Evolutionary conservation across 1,140 invertebrate genomes (phyloP).

Genomic region (Lepidurus arcticus): DNA sequence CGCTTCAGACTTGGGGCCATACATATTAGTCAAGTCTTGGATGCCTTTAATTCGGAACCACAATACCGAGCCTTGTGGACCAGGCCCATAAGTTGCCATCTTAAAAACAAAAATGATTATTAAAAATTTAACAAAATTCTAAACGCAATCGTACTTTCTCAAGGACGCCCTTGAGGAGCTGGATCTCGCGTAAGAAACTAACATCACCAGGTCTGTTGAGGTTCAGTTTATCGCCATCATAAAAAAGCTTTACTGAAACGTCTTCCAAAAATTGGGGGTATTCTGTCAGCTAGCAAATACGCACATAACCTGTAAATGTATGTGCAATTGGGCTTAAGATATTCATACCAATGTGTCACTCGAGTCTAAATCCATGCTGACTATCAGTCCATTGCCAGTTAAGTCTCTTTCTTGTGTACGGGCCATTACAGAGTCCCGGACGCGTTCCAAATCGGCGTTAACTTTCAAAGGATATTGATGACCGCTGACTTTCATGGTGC

Average conservation of each 20-base stretch:
- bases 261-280: constrained; percentile 1
- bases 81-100: neutral
- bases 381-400: neutral
- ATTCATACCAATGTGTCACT: neutral
- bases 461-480: constrained; percentile 55
- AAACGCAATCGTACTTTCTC: constrained; percentile 33
- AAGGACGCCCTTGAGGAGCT: constrained; percentile 30
- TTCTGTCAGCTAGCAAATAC: neutral
- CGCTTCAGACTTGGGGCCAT: constrained; percentile 60
- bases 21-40: constrained; percentile 55
- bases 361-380: neutral
- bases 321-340: neutral
- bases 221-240: constrained; percentile 24
- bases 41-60: constrained; percentile 49
- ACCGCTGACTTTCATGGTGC: constrained; percentile 45
- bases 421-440: constrained; percentile 5
- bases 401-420: constrained; percentile 18
- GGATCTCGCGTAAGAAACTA: constrained; percentile 35
- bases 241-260: neutral
- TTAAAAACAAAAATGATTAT: neutral
- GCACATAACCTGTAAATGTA: neutral
- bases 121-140: neutral
- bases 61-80: neutral
- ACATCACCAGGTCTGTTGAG: constrained; percentile 30
- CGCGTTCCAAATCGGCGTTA: constrained; percentile 15